Percentiles rank a stretch among this genome's conserved stretches.
Evolutionary conservation across 2,888 invertebrate species (phyloP).

Genomic region (Xylota segnis): DNA sequence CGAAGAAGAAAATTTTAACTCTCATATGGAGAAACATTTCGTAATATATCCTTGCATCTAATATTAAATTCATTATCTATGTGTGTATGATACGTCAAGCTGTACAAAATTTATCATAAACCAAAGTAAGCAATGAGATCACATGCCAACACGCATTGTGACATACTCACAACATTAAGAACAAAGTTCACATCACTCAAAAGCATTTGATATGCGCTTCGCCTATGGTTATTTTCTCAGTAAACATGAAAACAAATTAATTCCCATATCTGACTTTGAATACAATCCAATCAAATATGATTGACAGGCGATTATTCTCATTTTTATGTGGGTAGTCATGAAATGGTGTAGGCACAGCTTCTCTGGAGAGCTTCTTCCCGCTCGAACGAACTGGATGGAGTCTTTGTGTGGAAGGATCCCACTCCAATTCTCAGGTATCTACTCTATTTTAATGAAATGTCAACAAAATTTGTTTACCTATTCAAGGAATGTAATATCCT

Average conservation of each 20-base stretch:
- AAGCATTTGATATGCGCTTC: neutral
- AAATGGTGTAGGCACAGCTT: neutral
- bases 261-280: constrained; percentile 19
- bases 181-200: constrained; percentile 12
- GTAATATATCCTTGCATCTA: too few species aligned
- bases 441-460: constrained; percentile 31
- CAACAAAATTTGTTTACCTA: constrained; percentile 16
- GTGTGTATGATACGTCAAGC: too few species aligned
- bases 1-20: too few species aligned
- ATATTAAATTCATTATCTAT: too few species aligned
- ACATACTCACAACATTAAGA: neutral
- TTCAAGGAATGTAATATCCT: neutral
- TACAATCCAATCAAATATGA: constrained; percentile 16
- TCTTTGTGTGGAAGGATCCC: neutral
- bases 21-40: too few species aligned
- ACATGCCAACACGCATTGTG: neutral
- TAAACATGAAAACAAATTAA: constrained; percentile 19
- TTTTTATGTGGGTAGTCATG: neutral
- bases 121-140: too few species aligned
- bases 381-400: neutral
- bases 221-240: constrained; percentile 13
- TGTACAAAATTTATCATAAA: too few species aligned
- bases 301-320: constrained; percentile 1
- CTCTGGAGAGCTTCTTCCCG: neutral
- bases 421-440: too few species aligned